These are phyloP conservation scores for Phrynocephalus forsythii DNA, from an alignment of 2,797 vertebrate species.

Conservation along the genomic window DNA sequence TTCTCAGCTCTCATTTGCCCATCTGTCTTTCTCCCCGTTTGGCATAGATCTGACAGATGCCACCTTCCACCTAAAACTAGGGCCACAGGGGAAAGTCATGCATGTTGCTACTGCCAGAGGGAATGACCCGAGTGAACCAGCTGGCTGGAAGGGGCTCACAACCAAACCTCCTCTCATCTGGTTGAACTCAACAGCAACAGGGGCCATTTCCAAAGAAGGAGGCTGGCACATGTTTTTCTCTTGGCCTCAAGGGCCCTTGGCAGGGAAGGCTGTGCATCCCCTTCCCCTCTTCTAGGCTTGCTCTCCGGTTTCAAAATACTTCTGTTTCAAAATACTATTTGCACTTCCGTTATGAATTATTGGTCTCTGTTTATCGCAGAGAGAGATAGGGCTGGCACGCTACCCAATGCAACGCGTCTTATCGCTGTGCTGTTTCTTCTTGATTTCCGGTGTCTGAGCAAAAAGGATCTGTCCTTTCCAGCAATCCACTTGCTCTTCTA, in stretches of 20 bases:
- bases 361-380: neutral
- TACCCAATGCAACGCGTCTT: neutral
- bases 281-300: too few species aligned
- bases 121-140: neutral
- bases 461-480: neutral
- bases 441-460: neutral
- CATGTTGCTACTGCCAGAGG: neutral
- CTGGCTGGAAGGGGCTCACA: neutral
- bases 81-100: neutral
- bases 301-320: neutral
- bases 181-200: too few species aligned
- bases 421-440: neutral
- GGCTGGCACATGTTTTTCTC: too few species aligned
- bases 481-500: too few species aligned
- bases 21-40: neutral
- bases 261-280: neutral
- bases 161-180: neutral
- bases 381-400: too few species aligned
- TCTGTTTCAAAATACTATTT: neutral
- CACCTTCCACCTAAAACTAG: fast-evolving
- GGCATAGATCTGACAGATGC: neutral
- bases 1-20: neutral
- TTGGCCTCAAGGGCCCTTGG: neutral
- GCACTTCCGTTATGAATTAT: neutral
- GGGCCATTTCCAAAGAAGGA: neutral